Evolutionary conservation across 2,888 invertebrate genomes (phyloP).

Genomic region (Lathronympha strigana): DNA sequence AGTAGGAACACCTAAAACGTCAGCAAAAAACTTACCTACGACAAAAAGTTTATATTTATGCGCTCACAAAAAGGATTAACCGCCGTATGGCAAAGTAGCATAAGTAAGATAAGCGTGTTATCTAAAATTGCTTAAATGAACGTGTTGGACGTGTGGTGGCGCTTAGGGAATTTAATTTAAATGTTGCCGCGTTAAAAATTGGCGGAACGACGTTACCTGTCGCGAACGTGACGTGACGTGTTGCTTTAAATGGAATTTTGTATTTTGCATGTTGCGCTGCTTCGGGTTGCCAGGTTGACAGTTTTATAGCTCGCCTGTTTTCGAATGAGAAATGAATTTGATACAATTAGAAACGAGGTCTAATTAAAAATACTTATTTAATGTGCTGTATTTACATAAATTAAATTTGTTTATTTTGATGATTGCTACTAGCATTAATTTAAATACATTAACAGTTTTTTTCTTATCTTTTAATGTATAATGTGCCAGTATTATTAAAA

Average conservation of each 20-base stretch:
- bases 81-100: constrained; percentile 46
- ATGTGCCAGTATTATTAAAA: too few species aligned
- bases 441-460: too few species aligned
- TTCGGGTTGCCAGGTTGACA: constrained; percentile 11
- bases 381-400: not conserved
- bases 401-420: not conserved
- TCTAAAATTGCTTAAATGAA: constrained; percentile 75
- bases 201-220: constrained; percentile 73
- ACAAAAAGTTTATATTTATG: constrained; percentile 39
- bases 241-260: constrained; percentile 41
- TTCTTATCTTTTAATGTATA: too few species aligned
- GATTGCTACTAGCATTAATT: too few species aligned
- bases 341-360: not conserved
- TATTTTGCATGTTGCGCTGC: constrained; percentile 21
- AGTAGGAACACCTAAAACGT: constrained; percentile 32
- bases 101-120: constrained; percentile 69
- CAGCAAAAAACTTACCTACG: constrained; percentile 38
- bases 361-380: not conserved
- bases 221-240: constrained; percentile 50
- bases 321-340: not conserved
- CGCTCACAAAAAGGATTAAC: constrained; percentile 38
- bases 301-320: not conserved
- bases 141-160: constrained; percentile 50
- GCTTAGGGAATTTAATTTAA: constrained; percentile 75
- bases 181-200: constrained; percentile 77